A percentile compares a stretch with the other conserved stretches of the same genome.
Conservation (phyloP, 2,888 invertebrate genomes). For the Dastarcus helophoroides region DNA sequence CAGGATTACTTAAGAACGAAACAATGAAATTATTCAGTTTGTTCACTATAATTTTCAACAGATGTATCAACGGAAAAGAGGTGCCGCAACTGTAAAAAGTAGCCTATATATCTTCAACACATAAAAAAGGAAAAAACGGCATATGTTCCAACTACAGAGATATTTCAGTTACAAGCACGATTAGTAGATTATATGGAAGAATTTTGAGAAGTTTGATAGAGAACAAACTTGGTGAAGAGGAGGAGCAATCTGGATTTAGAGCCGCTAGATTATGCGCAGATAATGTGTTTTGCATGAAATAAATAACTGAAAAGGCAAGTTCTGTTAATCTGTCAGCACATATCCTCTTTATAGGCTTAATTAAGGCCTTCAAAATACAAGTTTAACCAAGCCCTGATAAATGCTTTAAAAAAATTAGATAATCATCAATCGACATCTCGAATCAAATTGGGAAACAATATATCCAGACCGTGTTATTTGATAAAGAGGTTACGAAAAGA, state of each 20-base stretch:
- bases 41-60: constrained; percentile 3
- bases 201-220: constrained; percentile 5
- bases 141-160: constrained; percentile 4
- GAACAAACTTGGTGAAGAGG: constrained; percentile 1
- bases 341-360: too few relatives aligned
- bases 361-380: too few relatives aligned
- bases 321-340: too few relatives aligned
- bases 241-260: constrained; percentile 6
- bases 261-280: constrained; percentile 2
- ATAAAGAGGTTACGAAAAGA: too few relatives aligned
- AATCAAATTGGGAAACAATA: too few relatives aligned
- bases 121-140: constrained; percentile 4
- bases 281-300: constrained; percentile 1
- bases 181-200: constrained; percentile 6
- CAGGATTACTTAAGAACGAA: constrained; percentile 5
- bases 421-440: too few relatives aligned
- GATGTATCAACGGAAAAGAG: constrained; percentile 2
- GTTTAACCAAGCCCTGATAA: too few relatives aligned
- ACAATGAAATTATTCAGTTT: constrained; percentile 4
- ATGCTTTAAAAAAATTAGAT: too few relatives aligned
- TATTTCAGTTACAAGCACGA: constrained; percentile 5
- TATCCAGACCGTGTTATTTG: too few relatives aligned
- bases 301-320: too few relatives aligned
- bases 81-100: constrained; percentile 4
- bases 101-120: constrained; percentile 3